These are phyloP conservation scores for Aspidoscelis tigris DNA, from an alignment of 2,113 vertebrate genomes.

Conservation along the genomic window DNA sequence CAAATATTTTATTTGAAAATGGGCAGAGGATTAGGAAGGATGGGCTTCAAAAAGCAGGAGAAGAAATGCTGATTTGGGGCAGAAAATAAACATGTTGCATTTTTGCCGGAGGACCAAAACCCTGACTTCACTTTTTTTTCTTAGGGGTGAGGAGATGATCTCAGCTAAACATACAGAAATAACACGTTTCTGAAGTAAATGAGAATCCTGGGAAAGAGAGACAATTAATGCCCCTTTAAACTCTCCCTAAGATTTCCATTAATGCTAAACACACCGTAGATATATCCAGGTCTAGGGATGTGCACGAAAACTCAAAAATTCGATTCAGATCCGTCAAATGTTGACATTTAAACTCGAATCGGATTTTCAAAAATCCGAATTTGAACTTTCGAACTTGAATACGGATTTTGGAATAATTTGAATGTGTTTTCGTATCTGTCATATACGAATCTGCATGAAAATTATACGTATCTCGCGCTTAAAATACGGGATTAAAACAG, in stretches of 20 bases:
- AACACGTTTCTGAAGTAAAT: slow-evolving; percentile 18
- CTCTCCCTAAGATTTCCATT: not conserved
- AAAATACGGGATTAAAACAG: too few species aligned
- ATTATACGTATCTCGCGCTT: too few species aligned
- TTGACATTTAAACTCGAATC: too few species aligned
- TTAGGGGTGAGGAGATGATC: not conserved
- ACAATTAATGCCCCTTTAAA: not conserved
- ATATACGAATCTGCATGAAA: too few species aligned
- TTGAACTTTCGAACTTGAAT: too few species aligned
- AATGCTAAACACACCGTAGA: too few species aligned
- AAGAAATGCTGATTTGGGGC: not conserved
- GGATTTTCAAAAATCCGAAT: too few species aligned
- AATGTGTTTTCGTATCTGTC: not conserved
- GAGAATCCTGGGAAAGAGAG: slow-evolving; percentile 2
- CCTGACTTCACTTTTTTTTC: not conserved
- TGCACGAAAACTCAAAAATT: too few species aligned
- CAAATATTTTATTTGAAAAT: too few species aligned
- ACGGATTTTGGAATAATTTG: too few species aligned
- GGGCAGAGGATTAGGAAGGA: not conserved
- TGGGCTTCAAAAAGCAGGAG: not conserved
- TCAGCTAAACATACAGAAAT: slow-evolving; percentile 2
- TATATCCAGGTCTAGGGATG: too few species aligned
- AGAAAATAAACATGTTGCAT: not conserved
- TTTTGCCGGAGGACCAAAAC: not conserved
- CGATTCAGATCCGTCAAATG: too few species aligned